These are phyloP conservation scores for Arge pagana DNA, from an alignment of 2,888 invertebrate genomes.

Conservation along the genomic window DNA sequence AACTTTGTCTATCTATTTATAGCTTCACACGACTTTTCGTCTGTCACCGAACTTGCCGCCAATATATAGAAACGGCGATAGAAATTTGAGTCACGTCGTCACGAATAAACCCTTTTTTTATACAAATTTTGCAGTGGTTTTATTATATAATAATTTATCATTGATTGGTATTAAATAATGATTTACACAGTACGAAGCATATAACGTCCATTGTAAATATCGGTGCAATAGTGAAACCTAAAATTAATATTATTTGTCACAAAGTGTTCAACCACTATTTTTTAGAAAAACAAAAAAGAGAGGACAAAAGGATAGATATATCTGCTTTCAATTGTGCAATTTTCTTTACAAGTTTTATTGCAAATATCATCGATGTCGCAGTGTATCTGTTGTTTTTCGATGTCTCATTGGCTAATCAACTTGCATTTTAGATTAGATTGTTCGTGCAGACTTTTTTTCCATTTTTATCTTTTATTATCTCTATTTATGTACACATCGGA, in stretches of 20 bases:
- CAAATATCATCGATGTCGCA: conserved; percentile 10
- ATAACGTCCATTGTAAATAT: conserved; percentile 55
- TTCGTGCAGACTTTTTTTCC: not conserved
- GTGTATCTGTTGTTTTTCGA: conserved; percentile 10
- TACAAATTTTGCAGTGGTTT: conserved; percentile 46
- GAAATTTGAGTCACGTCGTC: conserved; percentile 40
- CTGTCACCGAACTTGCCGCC: too few species aligned
- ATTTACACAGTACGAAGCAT: conserved; percentile 37
- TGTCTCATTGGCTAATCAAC: conserved; percentile 4
- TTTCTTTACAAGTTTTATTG: conserved; percentile 10
- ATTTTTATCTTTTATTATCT: not conserved
- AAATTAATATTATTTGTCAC: conserved; percentile 49
- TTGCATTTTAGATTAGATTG: conserved; percentile 13
- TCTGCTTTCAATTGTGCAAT: conserved; percentile 17
- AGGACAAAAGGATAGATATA: conserved; percentile 8
- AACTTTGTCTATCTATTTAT: too few species aligned
- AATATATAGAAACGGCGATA: too few species aligned
- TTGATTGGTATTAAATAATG: conserved; percentile 36
- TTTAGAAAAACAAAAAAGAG: conserved; percentile 28
- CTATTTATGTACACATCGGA: too few species aligned
- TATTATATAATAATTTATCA: conserved; percentile 32
- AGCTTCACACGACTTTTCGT: too few species aligned
- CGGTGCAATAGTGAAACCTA: conserved; percentile 52
- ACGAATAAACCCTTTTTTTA: conserved; percentile 33
- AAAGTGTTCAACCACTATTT: conserved; percentile 37